Evolutionary conservation across 2,888 invertebrate genomes (phyloP), one percentile per base, ranked within the genome.

Genomic region (Cabera pusaria): DNA sequence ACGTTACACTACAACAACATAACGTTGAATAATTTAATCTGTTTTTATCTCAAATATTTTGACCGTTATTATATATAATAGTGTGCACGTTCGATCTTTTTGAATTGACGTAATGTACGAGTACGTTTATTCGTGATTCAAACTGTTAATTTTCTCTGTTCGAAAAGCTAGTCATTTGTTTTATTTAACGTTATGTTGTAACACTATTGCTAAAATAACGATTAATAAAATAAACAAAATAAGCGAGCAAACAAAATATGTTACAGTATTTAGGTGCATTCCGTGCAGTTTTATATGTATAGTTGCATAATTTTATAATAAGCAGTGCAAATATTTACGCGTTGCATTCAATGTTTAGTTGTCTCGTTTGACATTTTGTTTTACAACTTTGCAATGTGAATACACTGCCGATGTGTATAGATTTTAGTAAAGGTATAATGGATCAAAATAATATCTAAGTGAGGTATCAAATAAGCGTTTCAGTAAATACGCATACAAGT

Each of bases 291-390:
- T n/a, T n/a, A n/a, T n/a, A 81, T 57, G 50, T 51, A 62, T 47
- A 53, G 59, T 69, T 59, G 69, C 70, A 74, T 75, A 73, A 69
- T 75, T 72, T 69, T 75, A 73, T 75, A 76, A 72, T 67, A 87
- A 85, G 87, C 87, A 80, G 86, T 87, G 87, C 86, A 78, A 56
- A 64, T 78, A 72, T 76, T 67, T 74, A 80, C 69, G 73, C 75
- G 67, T 60, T 54, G 59, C 55, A 66, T 64, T 65, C 54, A 58
- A 49, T 53, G 44, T 51, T 43, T 48, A 40, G n/a, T n/a, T n/a
- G n/a, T 53, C 41, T 49, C 33, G 12, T 39, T 45, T 32, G 20
- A 39, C 32, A 42, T 46, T 25, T 29, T 23, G 9, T 44, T 39
- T 20, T 39, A 41, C 44, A 49, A 49, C 44, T 44, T 43, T 12